Evolutionary conservation across 1,140 invertebrate species (phyloP), one percentile per base, ranked within the genome.

Genomic region (Chlorops oryzae): DNA sequence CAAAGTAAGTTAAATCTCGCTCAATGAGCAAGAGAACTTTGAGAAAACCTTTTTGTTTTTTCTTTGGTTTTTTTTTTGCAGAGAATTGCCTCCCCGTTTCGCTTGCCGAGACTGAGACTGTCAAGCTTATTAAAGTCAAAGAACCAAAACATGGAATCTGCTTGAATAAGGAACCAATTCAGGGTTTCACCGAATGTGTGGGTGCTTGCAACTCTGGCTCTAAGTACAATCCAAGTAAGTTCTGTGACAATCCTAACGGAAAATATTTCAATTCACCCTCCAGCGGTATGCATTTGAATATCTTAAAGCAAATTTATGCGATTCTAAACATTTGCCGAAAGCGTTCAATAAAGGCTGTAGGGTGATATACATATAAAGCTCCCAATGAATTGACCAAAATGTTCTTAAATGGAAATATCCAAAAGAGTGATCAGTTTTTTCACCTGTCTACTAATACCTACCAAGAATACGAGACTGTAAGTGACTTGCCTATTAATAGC

Each of bases 121-220:
- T 82, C 39, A 77, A 77, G 2, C 52, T 83, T 34, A 58, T 88
- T 1, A 67, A 73, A 41, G 60, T 75, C 20, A 54, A 54, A 3
- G 58, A 70, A 28, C 54, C 55, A 1, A 39, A 50, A n/a, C 78
- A 80, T 59, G 83, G 82, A 7, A 43, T 70, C 1, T 88, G 86
- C 61, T 72, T 71, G 34, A 88, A 87, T 64, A 56, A 70, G 0
- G 56, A 78, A 24, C 73, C 77, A 0, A 70, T 87, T 9, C 44
- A 59, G 12, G 78, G 77, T 15, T 78, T 87, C 51, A 80, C 76
- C 5, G 79, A 86, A 61, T 88, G 86, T 54, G 64, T 74, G 24
- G 86, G 86, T 5, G 62, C 68, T 17, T 88, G 86, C 59, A 67
- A 77, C 51, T 85, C 85, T 2, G 78, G 78, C 15, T 81, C 82